Conservation (phyloP, 1,140 invertebrate genomes). For the Papilio polytes region DNA sequence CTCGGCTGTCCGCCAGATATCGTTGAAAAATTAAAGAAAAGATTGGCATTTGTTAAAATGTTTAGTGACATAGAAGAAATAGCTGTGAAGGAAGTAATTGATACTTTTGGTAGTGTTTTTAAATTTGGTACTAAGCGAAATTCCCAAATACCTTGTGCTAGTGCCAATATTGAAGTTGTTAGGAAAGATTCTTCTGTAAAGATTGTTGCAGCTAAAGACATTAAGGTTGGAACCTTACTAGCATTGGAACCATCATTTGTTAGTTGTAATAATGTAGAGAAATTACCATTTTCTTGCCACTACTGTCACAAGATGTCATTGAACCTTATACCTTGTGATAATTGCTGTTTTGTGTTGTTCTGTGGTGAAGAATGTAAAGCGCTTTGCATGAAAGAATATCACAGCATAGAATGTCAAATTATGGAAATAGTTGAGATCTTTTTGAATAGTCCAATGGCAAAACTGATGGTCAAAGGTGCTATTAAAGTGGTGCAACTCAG, state of each 20-base stretch:
- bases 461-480: conserved; percentile 46
- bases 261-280: background rate
- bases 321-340: conserved; percentile 52
- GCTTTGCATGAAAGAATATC: conserved; percentile 46
- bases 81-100: background rate
- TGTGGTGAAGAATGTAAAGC: conserved; percentile 50
- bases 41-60: conserved; percentile 34
- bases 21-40: conserved; percentile 44
- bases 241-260: conserved; percentile 46
- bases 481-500: conserved; percentile 46
- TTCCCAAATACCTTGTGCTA: conserved; percentile 45
- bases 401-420: conserved; percentile 53
- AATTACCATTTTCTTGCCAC: conserved; percentile 43
- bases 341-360: conserved; percentile 50
- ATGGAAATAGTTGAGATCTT: conserved; percentile 38
- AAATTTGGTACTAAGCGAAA: conserved; percentile 32
- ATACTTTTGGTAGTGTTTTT: conserved; percentile 7
- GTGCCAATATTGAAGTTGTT: conserved; percentile 43
- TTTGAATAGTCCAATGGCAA: conserved; percentile 17
- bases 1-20: conserved; percentile 45
- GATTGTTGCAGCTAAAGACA: conserved; percentile 44
- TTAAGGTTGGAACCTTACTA: conserved; percentile 45
- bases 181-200: conserved; percentile 29
- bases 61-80: background rate
- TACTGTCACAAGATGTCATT: conserved; percentile 49